Evolutionary conservation across 1,140 invertebrate species (phyloP), one percentile per base, ranked within the genome.

Genomic region (Pollicipes pollicipes): DNA sequence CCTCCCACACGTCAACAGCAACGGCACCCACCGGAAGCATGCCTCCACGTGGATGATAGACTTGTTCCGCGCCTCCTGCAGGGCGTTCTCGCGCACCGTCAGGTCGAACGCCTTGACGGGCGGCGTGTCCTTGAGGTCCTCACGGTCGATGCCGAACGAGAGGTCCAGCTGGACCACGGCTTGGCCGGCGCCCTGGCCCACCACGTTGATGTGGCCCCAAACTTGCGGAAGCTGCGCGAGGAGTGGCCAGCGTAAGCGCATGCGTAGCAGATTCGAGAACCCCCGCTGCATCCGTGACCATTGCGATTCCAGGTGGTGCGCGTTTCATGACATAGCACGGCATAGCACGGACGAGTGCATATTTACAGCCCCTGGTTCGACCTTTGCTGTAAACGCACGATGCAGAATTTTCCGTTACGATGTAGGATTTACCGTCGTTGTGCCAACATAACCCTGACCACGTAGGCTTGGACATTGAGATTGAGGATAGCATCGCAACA

Each of bases 121-220:
- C 2, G 84, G 81, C 4, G 76, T 75, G 70, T 84, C 83, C 68
- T 83, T 77, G 17, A 83, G 77, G 68, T 77, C 77, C n/a, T 80
- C 77, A 73, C 81, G 81, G 74, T 86, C 85, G 13, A 87, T 82
- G 70, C 85, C 84, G 68, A 82, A 84, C 66, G 78, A 79, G 3
- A 84, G 80, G 69, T 85, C 83, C 74, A 87, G 73, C 78, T 86
- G 83, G 8, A 82, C 74, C 8, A 84, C 72, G 10, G 84, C 84
- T 68, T 84, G 78, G 4, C 85, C 85, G n/a, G 81, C 79, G 30
- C 85, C 85, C 75, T 80, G 77, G 10, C 83, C 83, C 13, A 79
- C 72, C 0, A 84, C 76, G 72, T 81, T 80, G 3, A 85, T 78
- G 76, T 83, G 82, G 35, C 85, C 85, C 81, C 83, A 87, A 0